Evolutionary conservation across 2,113 vertebrate genomes (phyloP).

Genomic region (Athene noctua): DNA sequence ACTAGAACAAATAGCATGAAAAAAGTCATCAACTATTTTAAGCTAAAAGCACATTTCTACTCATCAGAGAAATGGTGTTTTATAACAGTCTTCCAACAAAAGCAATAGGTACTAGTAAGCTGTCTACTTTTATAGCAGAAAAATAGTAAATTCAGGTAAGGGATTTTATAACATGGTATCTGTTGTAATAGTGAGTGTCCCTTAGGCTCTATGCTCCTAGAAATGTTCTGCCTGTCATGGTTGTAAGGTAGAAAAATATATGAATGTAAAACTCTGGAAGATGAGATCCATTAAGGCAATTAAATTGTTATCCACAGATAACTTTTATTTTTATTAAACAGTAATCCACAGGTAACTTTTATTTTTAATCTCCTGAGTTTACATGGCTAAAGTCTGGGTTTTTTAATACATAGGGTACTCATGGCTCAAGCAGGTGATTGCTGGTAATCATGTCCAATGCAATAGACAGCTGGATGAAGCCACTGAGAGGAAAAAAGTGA

Average conservation of each 20-base stretch:
- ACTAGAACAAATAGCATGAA: neutral
- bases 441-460: neutral
- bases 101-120: neutral
- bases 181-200: neutral
- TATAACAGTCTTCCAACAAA: neutral
- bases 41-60: neutral
- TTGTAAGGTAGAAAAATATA: neutral
- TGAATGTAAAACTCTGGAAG: neutral
- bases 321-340: neutral
- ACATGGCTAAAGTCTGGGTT: neutral
- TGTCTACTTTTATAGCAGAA: neutral
- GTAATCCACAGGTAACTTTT: too few species aligned
- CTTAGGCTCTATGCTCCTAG: neutral
- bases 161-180: neutral
- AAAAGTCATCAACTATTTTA: slow-evolving; percentile 1
- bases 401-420: neutral
- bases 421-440: neutral
- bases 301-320: neutral
- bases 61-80: neutral
- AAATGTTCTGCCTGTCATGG: neutral
- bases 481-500: neutral
- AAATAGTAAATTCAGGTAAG: neutral
- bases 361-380: neutral
- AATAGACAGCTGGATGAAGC: neutral
- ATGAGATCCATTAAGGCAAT: neutral